Evolutionary conservation across 1,140 invertebrate genomes (phyloP), one percentile per base, ranked within the genome.

Genomic region (Aphelenchoides fujianensis): DNA sequence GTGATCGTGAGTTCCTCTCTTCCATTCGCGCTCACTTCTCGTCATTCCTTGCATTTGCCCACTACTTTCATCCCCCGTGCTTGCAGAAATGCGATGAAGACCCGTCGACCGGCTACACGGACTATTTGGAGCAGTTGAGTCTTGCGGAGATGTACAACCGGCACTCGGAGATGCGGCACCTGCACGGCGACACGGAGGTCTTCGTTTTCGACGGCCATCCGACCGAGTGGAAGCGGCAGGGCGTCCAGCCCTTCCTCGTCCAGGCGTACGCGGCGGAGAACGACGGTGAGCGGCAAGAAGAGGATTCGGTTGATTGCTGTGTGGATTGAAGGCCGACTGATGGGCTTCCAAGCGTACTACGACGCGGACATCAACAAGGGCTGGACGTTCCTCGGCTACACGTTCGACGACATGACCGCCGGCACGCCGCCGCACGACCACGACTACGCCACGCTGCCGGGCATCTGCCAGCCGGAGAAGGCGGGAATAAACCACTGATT

Each of bases 191-290:
- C 27, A 27, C 19, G 5, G 41, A 53, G 3, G 67, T 69, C 31
- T 69, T 30, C 41, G 48, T 69, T n/a, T 69, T 57, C 36, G 67
- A 69, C 12, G 52, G 67, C 35, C 30, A 69, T 59, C 55, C 55
- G 55, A 19, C 19, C 5, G 34, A 19, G 34, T 59, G 55, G 55
- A 59, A 59, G 19, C 55, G 34, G 12, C 5, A 59, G 34, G 34
- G 34, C 19, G 55, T 59, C 34, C 5, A 7, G 55, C 55, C 55
- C 7, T 59, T 7, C 19, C 23, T 59, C 5, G 19, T 59, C 34
- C 55, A 59, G 34, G 55, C 55, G 34, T 59, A 59, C 19, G 55
- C 55, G 23, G 55, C 55, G 28, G 23, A 48, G 23, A 23, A 59
- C 55, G 55, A 59, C 55, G 55, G 55, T 59, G 34, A 5, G 5